Percentiles rank a stretch among this genome's conserved stretches.
These are phyloP conservation scores for Meloidogyne chitwoodi DNA, from an alignment of 1,140 invertebrate species.

Conservation along the genomic window DNA sequence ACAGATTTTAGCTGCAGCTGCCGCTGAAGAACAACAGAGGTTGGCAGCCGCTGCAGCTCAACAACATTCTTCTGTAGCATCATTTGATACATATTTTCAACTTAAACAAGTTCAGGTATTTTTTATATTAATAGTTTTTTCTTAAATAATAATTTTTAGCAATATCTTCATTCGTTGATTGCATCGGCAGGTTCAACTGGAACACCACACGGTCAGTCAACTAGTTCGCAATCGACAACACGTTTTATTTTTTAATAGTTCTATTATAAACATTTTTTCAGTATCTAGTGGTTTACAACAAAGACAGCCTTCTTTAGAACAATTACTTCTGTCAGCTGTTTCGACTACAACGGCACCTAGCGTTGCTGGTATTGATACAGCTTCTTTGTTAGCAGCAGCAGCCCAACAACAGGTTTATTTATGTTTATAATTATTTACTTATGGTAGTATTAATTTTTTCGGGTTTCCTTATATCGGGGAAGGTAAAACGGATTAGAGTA, in stretches of 20 bases:
- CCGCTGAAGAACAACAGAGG: conserved; percentile 14
- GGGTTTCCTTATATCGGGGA: too few species aligned
- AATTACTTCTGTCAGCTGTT: neutral
- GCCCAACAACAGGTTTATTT: neutral
- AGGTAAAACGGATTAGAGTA: too few species aligned
- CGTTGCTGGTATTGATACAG: neutral
- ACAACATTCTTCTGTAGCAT: neutral
- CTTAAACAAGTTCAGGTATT: neutral
- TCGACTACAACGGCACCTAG: neutral
- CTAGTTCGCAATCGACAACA: neutral
- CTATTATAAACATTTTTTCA: neutral
- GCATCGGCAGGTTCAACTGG: neutral
- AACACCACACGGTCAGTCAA: neutral
- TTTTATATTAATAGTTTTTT: neutral
- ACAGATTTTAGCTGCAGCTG: neutral
- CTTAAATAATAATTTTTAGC: conserved; percentile 4
- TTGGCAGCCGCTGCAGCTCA: neutral
- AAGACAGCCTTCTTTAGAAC: neutral
- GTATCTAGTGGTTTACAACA: neutral
- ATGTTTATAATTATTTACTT: too few species aligned
- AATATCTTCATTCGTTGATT: conserved; percentile 5
- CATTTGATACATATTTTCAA: conserved; percentile 12
- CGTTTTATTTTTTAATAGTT: neutral
- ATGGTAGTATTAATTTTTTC: too few species aligned
- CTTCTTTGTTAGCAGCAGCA: neutral